These are phyloP conservation scores for Mythimna loreyi DNA, from an alignment of 2,888 invertebrate genomes.

Conservation along the genomic window DNA sequence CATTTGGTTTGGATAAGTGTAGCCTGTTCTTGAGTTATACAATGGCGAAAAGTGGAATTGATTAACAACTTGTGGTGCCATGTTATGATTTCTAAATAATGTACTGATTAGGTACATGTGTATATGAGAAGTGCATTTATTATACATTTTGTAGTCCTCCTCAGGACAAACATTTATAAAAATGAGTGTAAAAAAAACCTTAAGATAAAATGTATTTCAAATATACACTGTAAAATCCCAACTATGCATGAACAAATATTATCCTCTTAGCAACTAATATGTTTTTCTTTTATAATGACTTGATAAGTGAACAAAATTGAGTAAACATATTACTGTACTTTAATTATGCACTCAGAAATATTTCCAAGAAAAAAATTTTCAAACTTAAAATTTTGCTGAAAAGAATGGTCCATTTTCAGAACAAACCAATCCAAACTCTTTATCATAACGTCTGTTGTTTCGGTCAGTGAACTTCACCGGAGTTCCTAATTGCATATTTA, in stretches of 20 bases:
- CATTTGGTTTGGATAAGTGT: no score
- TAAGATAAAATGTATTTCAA: constrained; percentile 1
- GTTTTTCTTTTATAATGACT: neutral
- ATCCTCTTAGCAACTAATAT: constrained; percentile 7
- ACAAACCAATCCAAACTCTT: constrained; percentile 1
- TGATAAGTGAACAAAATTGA: constrained; percentile 2
- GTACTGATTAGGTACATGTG: neutral
- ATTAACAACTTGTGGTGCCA: no score
- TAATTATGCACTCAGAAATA: neutral
- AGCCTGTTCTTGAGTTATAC: no score
- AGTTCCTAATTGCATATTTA: constrained; percentile 29
- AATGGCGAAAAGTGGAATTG: no score
- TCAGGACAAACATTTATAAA: no score
- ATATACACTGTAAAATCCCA: constrained; percentile 8
- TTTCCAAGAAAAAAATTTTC: neutral
- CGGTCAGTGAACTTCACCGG: constrained; percentile 7
- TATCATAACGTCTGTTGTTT: constrained; percentile 23
- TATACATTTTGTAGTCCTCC: no score
- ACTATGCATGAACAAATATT: neutral
- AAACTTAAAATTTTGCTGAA: neutral
- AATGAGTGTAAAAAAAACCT: neutral
- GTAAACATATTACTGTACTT: neutral
- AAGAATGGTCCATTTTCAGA: neutral
- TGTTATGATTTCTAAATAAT: no score
- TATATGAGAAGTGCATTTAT: neutral